These are phyloP conservation scores for Leptobrachium leishanense DNA, from an alignment of 2,113 vertebrate species.

Conservation along the genomic window DNA sequence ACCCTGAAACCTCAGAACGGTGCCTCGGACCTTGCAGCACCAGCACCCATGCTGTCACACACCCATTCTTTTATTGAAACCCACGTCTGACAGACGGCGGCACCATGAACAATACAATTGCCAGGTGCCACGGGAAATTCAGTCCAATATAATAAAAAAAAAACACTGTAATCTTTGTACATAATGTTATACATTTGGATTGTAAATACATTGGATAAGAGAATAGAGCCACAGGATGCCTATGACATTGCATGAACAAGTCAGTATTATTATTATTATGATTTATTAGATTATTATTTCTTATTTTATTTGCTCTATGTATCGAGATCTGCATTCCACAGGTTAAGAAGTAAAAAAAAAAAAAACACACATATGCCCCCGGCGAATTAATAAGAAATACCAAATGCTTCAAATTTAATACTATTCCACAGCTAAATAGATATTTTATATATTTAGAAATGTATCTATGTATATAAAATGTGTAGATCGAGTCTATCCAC, in stretches of 20 bases:
- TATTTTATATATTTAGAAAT: slow-evolving; percentile 68
- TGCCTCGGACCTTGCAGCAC: slow-evolving; percentile 75
- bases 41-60: slow-evolving; percentile 79
- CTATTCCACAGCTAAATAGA: slow-evolving; percentile 57
- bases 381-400: slow-evolving; percentile 53
- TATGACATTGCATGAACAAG: slow-evolving; percentile 84
- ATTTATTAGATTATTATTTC: slow-evolving; percentile 65
- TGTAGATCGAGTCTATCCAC: slow-evolving; percentile 36
- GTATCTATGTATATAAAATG: slow-evolving; percentile 66
- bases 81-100: slow-evolving; percentile 68
- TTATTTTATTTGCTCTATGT: slow-evolving; percentile 58
- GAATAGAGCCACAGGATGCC: slow-evolving; percentile 82
- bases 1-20: slow-evolving; percentile 70
- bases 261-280: slow-evolving; percentile 66
- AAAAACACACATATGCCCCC: slow-evolving; percentile 47
- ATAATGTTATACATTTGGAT: slow-evolving; percentile 69
- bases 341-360: slow-evolving; percentile 30
- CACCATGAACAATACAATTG: slow-evolving; percentile 24
- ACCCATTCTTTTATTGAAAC: slow-evolving; percentile 91
- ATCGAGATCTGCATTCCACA: slow-evolving; percentile 61
- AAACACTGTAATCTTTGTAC: slow-evolving; percentile 79
- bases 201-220: slow-evolving; percentile 81
- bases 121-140: slow-evolving; percentile 50
- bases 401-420: slow-evolving; percentile 49
- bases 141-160: slow-evolving; percentile 39